Evolutionary conservation across 2,113 vertebrate species (phyloP).

Genomic region (Mesembrinibis cayennensis): DNA sequence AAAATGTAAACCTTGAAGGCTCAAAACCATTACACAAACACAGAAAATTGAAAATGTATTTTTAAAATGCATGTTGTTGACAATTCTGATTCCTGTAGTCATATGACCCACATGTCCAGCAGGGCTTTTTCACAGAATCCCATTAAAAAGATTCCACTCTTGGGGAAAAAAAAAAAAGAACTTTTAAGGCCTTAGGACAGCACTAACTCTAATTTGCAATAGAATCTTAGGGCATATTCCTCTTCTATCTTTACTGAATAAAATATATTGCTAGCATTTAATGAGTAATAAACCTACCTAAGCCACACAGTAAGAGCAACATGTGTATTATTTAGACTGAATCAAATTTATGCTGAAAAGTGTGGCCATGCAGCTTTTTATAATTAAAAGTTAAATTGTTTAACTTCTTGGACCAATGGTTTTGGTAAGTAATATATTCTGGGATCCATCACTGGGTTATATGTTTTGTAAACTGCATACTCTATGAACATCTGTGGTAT

Average conservation of each 20-base stretch:
- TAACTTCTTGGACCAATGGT: background rate
- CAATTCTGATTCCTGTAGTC: background rate
- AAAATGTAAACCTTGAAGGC: background rate
- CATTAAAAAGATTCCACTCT: background rate
- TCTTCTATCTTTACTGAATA: background rate
- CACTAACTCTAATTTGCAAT: background rate
- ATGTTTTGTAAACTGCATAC: background rate
- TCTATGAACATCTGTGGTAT: background rate
- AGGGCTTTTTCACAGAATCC: background rate
- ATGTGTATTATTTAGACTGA: background rate
- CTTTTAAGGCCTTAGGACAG: background rate
- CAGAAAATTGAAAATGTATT: background rate
- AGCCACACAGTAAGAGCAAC: background rate
- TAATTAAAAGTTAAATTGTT: background rate
- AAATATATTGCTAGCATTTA: background rate
- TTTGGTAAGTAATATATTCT: background rate
- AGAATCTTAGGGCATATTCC: background rate
- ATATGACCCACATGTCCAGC: background rate
- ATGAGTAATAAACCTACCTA: background rate
- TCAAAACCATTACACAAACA: background rate
- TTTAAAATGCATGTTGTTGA: slow-evolving; percentile 9
- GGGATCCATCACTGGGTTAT: background rate
- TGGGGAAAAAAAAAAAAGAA: background rate
- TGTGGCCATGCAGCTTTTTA: background rate
- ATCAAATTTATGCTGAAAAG: background rate